Percentiles rank a stretch among this genome's conserved stretches.
These are phyloP conservation scores for Lemur catta DNA, from an alignment of 2,797 vertebrate genomes.

Conservation along the genomic window DNA sequence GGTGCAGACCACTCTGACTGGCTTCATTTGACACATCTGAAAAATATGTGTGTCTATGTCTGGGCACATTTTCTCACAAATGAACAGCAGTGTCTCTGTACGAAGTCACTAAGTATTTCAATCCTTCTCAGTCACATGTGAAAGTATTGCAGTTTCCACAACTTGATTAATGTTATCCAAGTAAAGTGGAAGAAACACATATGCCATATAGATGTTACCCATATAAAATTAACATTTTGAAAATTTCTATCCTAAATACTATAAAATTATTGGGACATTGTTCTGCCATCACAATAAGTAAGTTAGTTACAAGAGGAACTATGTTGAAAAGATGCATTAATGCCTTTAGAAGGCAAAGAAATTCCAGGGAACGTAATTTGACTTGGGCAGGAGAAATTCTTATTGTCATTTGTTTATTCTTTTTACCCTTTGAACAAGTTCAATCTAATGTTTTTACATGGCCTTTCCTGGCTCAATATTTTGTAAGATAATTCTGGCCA, in stretches of 20 bases:
- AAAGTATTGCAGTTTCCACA: background rate
- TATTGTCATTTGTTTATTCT: background rate
- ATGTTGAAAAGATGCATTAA: background rate
- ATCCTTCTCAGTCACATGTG: background rate
- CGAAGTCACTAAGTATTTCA: background rate
- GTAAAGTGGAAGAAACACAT: background rate
- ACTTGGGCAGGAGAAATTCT: background rate
- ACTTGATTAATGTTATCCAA: background rate
- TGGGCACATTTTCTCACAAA: background rate
- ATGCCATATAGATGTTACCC: background rate
- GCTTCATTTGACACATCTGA: background rate
- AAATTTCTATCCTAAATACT: background rate
- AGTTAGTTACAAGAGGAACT: background rate
- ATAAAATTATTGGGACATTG: background rate
- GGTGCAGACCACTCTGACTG: background rate
- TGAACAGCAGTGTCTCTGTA: background rate
- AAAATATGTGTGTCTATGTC: background rate
- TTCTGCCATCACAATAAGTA: background rate
- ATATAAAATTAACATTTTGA: background rate
- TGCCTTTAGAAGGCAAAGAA: background rate
- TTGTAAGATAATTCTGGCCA: background rate
- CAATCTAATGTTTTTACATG: background rate
- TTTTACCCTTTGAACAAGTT: background rate
- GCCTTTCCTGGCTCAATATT: background rate
- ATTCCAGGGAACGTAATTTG: background rate